A percentile compares a stretch with the other conserved stretches of the same genome.
phyloP scores from a whole-genome alignment of 1,140 invertebrate genomes.

The Psilanteris sp. region DNA sequence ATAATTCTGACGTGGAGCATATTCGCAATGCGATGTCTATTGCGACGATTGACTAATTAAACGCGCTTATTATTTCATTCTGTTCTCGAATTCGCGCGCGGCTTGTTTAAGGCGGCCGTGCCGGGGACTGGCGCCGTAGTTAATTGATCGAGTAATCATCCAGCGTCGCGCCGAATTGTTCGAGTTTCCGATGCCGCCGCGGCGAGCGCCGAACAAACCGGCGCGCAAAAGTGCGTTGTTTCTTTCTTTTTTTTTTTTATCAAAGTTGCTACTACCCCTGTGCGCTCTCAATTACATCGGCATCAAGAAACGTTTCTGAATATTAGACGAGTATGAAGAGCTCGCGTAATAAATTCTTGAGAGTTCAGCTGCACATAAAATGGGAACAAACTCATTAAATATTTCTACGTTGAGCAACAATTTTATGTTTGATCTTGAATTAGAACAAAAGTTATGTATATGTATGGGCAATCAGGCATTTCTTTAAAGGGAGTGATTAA shows the following conservation, averaged over 20 bases:
- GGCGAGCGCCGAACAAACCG: too few relatives aligned
- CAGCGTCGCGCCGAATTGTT: neutral
- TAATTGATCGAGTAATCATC: conserved; percentile 23
- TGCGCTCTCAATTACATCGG: conserved; percentile 33
- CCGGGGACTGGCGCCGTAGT: neutral
- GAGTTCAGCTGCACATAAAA: conserved; percentile 29
- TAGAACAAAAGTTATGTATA: conserved; percentile 48
- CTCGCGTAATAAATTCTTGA: conserved; percentile 25
- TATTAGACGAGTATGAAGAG: conserved; percentile 30
- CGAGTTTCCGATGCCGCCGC: too few relatives aligned
- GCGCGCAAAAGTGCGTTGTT: too few relatives aligned
- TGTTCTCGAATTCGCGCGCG: conserved; percentile 9
- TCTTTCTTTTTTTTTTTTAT: too few relatives aligned
- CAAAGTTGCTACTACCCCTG: neutral
- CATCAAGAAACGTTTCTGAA: conserved; percentile 36
- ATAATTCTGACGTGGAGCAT: conserved; percentile 17
- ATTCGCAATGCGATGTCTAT: conserved; percentile 20
- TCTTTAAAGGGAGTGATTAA: conserved; percentile 40
- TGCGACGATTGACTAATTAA: conserved; percentile 29
- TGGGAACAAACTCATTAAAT: conserved; percentile 54
- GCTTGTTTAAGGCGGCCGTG: conserved; percentile 15
- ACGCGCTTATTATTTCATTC: conserved; percentile 36
- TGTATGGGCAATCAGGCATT: conserved; percentile 31
- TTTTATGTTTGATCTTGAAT: conserved; percentile 49
- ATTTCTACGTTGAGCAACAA: conserved; percentile 32